A percentile compares a stretch with the other conserved stretches of the same genome.
phyloP scores from a whole-genome alignment of 2,797 vertebrate genomes.

The Liparis tanakae region DNA sequence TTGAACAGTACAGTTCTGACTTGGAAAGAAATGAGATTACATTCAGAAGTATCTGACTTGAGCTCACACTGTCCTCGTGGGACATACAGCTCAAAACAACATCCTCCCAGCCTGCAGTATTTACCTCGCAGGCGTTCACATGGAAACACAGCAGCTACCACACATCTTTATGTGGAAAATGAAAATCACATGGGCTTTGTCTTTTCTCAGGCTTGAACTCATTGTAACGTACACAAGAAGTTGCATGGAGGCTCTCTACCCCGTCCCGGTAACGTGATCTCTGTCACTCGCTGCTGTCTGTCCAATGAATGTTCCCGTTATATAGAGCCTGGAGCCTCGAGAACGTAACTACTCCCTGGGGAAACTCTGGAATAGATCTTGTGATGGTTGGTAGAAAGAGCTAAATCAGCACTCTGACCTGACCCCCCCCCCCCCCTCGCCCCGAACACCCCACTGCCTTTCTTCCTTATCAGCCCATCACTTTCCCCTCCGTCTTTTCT shows the following conservation, averaged over 20 bases:
- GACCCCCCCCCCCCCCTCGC: neutral
- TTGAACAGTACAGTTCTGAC: slow-evolving; percentile 41
- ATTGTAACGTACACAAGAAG: slow-evolving; percentile 35
- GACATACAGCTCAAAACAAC: slow-evolving; percentile 36
- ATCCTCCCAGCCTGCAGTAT: neutral
- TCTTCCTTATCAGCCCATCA: slow-evolving; percentile 57
- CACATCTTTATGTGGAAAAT: slow-evolving; percentile 8
- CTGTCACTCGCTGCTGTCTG: slow-evolving; percentile 52
- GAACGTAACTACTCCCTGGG: slow-evolving; percentile 63
- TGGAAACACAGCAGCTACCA: slow-evolving; percentile 6
- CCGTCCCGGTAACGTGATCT: slow-evolving; percentile 59
- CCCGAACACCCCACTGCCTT: neutral
- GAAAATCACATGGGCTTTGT: slow-evolving; percentile 5
- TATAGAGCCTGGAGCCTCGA: slow-evolving; percentile 62
- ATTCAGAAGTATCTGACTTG: slow-evolving; percentile 23
- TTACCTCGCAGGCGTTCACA: neutral
- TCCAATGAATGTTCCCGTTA: slow-evolving; percentile 61
- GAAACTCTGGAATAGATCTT: slow-evolving; percentile 71
- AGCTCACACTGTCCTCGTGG: slow-evolving; percentile 18
- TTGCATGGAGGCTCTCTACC: slow-evolving; percentile 33
- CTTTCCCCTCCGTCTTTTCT: slow-evolving; percentile 30
- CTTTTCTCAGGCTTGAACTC: slow-evolving; percentile 26
- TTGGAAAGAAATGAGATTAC: slow-evolving; percentile 19
- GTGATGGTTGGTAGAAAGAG: slow-evolving; percentile 53
- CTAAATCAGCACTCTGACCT: slow-evolving; percentile 71